A percentile compares a stretch with the other conserved stretches of the same genome.
Conservation (phyloP, 1,140 invertebrate genomes). For the Tetranychus cinnabarinus region DNA sequence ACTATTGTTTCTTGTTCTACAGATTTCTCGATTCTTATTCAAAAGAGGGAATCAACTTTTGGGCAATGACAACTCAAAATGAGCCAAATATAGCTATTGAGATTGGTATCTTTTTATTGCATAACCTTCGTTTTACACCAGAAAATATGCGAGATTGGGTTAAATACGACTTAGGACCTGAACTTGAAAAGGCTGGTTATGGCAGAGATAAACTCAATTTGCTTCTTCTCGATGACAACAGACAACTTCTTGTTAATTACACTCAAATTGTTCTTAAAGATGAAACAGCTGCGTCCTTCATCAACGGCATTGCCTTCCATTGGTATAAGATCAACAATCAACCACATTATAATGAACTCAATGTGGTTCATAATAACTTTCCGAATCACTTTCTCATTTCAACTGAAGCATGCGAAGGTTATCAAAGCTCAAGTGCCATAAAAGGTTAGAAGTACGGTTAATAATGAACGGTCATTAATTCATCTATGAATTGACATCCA, state of each 20-base stretch:
- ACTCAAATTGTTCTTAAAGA: slow-evolving; percentile 3
- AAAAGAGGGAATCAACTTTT: slow-evolving; percentile 27
- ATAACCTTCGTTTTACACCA: background rate
- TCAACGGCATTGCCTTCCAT: slow-evolving; percentile 29
- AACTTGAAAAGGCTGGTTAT: slow-evolving; percentile 18
- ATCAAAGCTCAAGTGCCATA: background rate
- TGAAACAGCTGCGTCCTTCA: slow-evolving; percentile 1
- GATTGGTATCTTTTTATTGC: background rate
- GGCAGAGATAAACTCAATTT: slow-evolving; percentile 9
- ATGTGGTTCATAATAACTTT: slow-evolving; percentile 22
- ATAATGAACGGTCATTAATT: no score
- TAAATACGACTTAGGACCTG: slow-evolving; percentile 1
- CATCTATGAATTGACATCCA: no score
- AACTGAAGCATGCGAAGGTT: slow-evolving; percentile 23
- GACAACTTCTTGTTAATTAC: background rate
- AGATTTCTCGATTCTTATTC: slow-evolving; percentile 35
- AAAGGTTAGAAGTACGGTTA: background rate
- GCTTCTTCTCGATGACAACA: slow-evolving; percentile 1
- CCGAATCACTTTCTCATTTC: slow-evolving; percentile 44
- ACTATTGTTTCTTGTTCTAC: background rate
- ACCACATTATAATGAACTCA: slow-evolving; percentile 1
- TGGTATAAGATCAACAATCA: slow-evolving; percentile 30
- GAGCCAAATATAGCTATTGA: slow-evolving; percentile 23
- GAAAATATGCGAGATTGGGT: slow-evolving; percentile 1
- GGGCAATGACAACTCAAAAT: slow-evolving; percentile 35